phyloP scores from a whole-genome alignment of 2,888 invertebrate species.

The Acleris holmiana region DNA sequence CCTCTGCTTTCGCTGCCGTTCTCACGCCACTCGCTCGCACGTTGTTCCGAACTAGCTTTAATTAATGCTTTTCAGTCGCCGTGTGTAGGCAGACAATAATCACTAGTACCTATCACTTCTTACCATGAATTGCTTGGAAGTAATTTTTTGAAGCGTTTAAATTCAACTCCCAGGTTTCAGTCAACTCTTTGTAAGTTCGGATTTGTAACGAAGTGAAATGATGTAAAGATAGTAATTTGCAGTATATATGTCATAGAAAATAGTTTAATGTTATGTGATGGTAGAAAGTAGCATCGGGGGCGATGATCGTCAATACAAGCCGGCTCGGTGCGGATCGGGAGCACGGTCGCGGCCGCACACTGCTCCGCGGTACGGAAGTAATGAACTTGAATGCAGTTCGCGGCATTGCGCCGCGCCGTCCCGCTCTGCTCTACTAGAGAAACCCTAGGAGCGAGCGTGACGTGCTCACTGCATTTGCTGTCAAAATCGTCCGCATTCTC shows the following conservation, averaged over 20 bases:
- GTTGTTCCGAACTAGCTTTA: conserved; percentile 68
- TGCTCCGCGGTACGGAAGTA: conserved; percentile 77
- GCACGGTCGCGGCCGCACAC: conserved; percentile 71
- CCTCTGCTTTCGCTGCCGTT: conserved; percentile 79
- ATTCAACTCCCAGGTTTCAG: too few relatives aligned
- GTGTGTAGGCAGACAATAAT: conserved; percentile 18
- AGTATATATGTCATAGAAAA: not conserved
- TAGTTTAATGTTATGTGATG: conserved; percentile 15
- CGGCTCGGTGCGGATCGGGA: conserved; percentile 56
- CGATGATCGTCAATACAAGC: conserved; percentile 51
- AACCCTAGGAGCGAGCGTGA: conserved; percentile 76
- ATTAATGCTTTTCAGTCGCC: conserved; percentile 43
- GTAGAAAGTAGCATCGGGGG: conserved; percentile 29
- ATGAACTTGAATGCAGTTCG: conserved; percentile 84
- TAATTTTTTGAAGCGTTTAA: not conserved
- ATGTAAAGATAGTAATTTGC: not conserved
- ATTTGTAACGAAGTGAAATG: too few relatives aligned
- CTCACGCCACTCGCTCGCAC: conserved; percentile 73
- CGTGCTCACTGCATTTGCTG: conserved; percentile 79
- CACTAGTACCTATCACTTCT: not conserved
- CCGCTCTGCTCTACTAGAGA: conserved; percentile 67
- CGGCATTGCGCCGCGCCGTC: conserved; percentile 69
- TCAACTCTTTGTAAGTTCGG: too few relatives aligned
- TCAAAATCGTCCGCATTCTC: conserved; percentile 83
- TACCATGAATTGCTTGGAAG: not conserved